Evolutionary conservation across 2,888 invertebrate species (phyloP), one percentile per base, ranked within the genome.

Genomic region (Diaphora mendica): DNA sequence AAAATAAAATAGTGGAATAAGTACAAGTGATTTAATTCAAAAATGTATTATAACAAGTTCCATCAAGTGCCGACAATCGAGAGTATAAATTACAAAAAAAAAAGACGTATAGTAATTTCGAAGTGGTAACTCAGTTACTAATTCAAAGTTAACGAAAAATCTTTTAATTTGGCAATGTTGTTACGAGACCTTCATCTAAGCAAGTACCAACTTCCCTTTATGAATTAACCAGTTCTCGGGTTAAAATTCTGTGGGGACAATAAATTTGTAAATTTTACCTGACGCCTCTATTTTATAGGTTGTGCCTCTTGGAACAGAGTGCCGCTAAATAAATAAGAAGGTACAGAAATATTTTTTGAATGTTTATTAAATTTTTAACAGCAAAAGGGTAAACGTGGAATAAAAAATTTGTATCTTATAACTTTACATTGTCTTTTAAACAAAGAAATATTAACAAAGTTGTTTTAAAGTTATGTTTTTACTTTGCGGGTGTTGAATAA

Each of bases 161-260:
- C 88, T 90, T 91, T 89, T 89, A 89, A 90, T 92, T 91, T 87
- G 88, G 85, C 87, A 85, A 86, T 87, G 86, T 86, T 87, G 87
- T 83, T 79, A 78, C 80, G 75, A 81, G n/a, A n/a, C 77, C 80
- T 70, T 75, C 78, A 74, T 76, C 76, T 74, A 76, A 77, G 75
- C 39, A 79, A 64, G 77, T 44, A 64, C 71, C 74, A 80, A 81
- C 77, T 86, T 84, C 76, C 70, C 74, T 82, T 83, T 81, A 80
- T 76, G 77, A 79, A 75, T 77, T 74, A 72, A 72, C 69, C 69
- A 74, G 73, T 74, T 78, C 76, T 73, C 72, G 68, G 77, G 78
- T 84, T 85, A 81, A 81, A 82, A 85, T 80, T 80, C 80, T 79
- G 79, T 77, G 71, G 85, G 81, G 82, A 86, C 80, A 79, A 70